Evolutionary conservation across 1,140 invertebrate genomes (phyloP).

Genomic region (Zaprionus capensis): DNA sequence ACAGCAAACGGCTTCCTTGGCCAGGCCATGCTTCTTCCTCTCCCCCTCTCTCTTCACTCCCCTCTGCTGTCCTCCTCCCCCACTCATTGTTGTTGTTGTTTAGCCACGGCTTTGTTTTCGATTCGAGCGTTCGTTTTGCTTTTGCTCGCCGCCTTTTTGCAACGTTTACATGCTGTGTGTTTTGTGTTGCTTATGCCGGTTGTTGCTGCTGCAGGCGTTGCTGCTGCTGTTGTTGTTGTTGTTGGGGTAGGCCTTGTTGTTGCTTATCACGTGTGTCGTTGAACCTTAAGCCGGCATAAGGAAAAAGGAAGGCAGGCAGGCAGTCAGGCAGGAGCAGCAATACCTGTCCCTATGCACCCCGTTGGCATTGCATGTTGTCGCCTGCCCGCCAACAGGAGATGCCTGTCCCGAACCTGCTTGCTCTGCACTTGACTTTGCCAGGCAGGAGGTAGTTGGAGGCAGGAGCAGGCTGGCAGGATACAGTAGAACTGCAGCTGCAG

Average conservation of each 20-base stretch:
- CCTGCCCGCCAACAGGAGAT: slow-evolving; percentile 14
- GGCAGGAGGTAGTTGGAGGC: slow-evolving; percentile 9
- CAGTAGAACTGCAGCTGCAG: slow-evolving; percentile 9
- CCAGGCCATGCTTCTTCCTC: not conserved
- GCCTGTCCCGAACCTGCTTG: slow-evolving; percentile 4
- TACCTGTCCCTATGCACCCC: slow-evolving; percentile 49
- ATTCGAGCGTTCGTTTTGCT: slow-evolving; percentile 55
- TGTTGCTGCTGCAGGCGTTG: slow-evolving; percentile 45
- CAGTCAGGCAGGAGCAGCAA: slow-evolving; percentile 53
- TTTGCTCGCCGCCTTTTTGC: slow-evolving; percentile 76
- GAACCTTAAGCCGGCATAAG: slow-evolving; percentile 60
- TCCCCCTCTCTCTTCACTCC: slow-evolving; percentile 11
- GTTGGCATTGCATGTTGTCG: slow-evolving; percentile 65
- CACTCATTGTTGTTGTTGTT: slow-evolving; percentile 40
- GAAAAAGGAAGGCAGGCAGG: slow-evolving; percentile 37
- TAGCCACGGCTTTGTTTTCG: slow-evolving; percentile 77
- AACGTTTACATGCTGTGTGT: slow-evolving; percentile 71
- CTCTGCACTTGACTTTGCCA: slow-evolving; percentile 70
- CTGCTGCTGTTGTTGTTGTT: slow-evolving; percentile 56
- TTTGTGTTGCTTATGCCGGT: slow-evolving; percentile 70
- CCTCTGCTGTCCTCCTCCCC: not conserved
- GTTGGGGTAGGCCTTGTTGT: slow-evolving; percentile 35
- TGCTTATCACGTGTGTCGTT: slow-evolving; percentile 75
- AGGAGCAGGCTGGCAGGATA: slow-evolving; percentile 50
- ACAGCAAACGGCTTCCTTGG: not conserved